Percentiles rank a stretch among this genome's conserved stretches.
Evolutionary conservation across 2,888 invertebrate genomes (phyloP).

Genomic region (Pollenia labialis): DNA sequence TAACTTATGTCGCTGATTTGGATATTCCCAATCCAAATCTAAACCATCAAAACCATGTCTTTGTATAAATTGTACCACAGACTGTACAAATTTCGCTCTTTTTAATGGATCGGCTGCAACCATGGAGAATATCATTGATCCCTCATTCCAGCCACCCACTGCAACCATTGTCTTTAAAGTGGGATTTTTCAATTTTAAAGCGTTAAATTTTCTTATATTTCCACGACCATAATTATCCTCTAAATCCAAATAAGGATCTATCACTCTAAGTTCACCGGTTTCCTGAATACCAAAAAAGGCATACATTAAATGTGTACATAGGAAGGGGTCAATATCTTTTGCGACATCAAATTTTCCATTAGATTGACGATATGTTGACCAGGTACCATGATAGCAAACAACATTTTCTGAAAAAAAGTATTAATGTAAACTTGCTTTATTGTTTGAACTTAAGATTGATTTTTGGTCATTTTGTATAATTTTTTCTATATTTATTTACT

Average conservation of each 20-base stretch:
- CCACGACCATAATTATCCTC: conserved; percentile 86
- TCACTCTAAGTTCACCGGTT: conserved; percentile 85
- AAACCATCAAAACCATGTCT: conserved; percentile 85
- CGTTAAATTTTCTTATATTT: conserved; percentile 82
- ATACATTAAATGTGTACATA: conserved; percentile 91
- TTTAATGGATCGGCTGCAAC: conserved; percentile 82
- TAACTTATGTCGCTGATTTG: conserved; percentile 84
- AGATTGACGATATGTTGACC: conserved; percentile 89
- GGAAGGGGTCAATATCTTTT: conserved; percentile 87
- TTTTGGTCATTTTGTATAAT: neutral
- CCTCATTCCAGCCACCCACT: conserved; percentile 85
- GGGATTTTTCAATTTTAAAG: conserved; percentile 83
- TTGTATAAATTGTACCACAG: conserved; percentile 79
- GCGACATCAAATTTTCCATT: conserved; percentile 87
- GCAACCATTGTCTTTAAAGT: conserved; percentile 83
- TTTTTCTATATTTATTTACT: neutral
- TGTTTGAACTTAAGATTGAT: neutral
- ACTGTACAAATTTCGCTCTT: conserved; percentile 77
- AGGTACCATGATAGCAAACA: conserved; percentile 91
- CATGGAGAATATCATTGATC: conserved; percentile 85
- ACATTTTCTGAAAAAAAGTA: conserved; percentile 85
- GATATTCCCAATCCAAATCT: conserved; percentile 88
- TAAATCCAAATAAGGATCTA: conserved; percentile 88
- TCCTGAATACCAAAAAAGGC: conserved; percentile 88
- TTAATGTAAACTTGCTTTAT: neutral